phyloP scores from a whole-genome alignment of 2,888 invertebrate genomes.

The Lasioglossum zephyrum region DNA sequence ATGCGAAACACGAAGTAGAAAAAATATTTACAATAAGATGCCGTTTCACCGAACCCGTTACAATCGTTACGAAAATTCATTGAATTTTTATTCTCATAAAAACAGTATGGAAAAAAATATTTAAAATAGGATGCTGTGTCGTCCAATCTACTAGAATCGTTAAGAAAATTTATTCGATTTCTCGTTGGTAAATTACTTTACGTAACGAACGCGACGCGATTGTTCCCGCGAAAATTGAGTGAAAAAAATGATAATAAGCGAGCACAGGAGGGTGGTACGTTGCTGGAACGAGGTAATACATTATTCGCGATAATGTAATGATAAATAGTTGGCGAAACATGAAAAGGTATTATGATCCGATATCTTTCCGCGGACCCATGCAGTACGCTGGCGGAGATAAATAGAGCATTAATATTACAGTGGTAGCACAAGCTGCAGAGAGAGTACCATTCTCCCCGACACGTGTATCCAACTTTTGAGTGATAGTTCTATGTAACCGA shows the following conservation, averaged over 20 bases:
- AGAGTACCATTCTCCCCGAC: slow-evolving; percentile 5
- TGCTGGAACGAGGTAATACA: background rate
- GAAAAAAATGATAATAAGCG: background rate
- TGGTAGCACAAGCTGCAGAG: background rate
- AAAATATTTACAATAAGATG: too few species aligned
- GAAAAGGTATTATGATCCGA: background rate
- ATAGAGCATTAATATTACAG: slow-evolving; percentile 11
- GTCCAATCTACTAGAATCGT: too few species aligned
- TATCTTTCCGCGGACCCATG: background rate
- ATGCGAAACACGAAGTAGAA: too few species aligned
- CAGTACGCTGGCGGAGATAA: background rate
- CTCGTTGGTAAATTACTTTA: too few species aligned
- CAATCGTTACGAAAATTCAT: too few species aligned
- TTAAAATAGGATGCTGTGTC: too few species aligned
- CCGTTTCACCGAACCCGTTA: too few species aligned
- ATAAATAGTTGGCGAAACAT: background rate
- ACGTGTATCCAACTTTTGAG: slow-evolving; percentile 15
- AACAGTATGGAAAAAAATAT: too few species aligned
- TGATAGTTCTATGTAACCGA: slow-evolving; percentile 10
- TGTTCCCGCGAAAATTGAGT: background rate
- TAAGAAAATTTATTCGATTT: too few species aligned
- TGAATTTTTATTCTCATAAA: too few species aligned
- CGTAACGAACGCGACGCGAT: too few species aligned
- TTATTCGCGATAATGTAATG: background rate
- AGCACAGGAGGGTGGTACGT: background rate